A percentile compares a stretch with the other conserved stretches of the same genome.
These are phyloP conservation scores for Gambusia yucatana DNA, from an alignment of 2,797 vertebrate species.

Conservation along the genomic window DNA sequence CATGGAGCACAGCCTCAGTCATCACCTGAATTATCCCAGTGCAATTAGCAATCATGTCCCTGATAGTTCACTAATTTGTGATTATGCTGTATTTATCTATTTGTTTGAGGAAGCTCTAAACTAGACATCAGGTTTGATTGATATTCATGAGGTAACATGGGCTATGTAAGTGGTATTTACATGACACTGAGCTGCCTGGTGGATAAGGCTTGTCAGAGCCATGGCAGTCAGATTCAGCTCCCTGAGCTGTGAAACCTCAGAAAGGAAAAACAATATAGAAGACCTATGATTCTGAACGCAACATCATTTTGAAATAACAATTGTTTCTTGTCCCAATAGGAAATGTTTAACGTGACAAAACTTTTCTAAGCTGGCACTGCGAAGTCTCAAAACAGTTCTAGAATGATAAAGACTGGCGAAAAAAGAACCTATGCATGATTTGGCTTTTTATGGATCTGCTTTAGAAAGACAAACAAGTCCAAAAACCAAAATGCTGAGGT, in stretches of 20 bases:
- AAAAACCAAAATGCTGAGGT: constrained; percentile 63
- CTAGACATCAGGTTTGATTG: constrained; percentile 79
- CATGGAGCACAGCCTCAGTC: constrained; percentile 17
- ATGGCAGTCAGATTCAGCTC: constrained; percentile 64
- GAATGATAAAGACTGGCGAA: constrained; percentile 38
- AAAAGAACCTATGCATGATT: constrained; percentile 31
- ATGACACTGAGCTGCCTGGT: constrained; percentile 74
- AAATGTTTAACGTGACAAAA: constrained; percentile 57
- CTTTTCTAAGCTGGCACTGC: constrained; percentile 39
- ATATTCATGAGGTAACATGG: constrained; percentile 81
- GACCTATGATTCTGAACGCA: constrained; percentile 49
- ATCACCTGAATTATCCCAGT: constrained; percentile 52
- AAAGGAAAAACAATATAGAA: constrained; percentile 40
- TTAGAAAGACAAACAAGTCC: constrained; percentile 66
- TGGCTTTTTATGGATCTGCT: constrained; percentile 67
- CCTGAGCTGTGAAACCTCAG: constrained; percentile 61
- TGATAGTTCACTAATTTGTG: constrained; percentile 71
- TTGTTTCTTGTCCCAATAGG: constrained; percentile 48
- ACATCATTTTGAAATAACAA: constrained; percentile 58
- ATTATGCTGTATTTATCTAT: constrained; percentile 68
- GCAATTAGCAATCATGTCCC: constrained; percentile 67
- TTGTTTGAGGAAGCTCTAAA: constrained; percentile 71
- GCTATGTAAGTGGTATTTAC: constrained; percentile 76
- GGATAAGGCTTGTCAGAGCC: constrained; percentile 73
- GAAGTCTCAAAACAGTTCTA: constrained; percentile 43